Conservation (phyloP, 2,888 invertebrate species). For the Luperina testacea region DNA sequence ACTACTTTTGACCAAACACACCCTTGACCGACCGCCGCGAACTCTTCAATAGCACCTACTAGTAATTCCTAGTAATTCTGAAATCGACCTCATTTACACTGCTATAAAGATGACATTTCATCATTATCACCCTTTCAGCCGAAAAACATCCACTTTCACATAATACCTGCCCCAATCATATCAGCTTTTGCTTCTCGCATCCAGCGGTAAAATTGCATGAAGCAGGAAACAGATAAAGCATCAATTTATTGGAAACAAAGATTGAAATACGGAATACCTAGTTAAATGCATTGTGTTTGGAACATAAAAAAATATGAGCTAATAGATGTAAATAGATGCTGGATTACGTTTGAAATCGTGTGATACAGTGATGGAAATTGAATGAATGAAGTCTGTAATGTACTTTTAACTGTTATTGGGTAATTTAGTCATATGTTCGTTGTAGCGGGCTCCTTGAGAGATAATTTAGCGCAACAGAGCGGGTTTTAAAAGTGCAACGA, state of each 20-base stretch:
- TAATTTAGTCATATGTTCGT: slow-evolving; percentile 3
- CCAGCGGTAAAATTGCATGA: neutral
- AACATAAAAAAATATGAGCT: slow-evolving; percentile 33
- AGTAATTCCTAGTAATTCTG: neutral
- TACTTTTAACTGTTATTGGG: slow-evolving; percentile 16
- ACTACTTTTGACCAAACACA: too few species aligned
- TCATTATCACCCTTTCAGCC: neutral
- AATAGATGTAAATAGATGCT: slow-evolving; percentile 28
- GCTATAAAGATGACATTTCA: neutral
- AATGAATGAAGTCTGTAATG: slow-evolving; percentile 40
- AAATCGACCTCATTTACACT: neutral
- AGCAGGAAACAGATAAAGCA: neutral
- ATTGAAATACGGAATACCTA: neutral
- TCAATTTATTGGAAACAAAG: neutral
- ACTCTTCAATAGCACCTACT: too few species aligned
- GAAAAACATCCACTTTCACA: neutral
- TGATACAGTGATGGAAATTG: slow-evolving; percentile 12
- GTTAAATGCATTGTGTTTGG: slow-evolving; percentile 13
- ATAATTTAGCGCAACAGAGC: neutral
- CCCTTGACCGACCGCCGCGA: too few species aligned
- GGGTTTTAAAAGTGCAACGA: neutral
- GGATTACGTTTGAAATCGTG: slow-evolving; percentile 14
- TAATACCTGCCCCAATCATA: neutral
- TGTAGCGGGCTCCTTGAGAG: neutral
- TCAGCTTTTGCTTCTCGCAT: neutral